Evolutionary conservation across 2,113 vertebrate genomes (phyloP).

Genomic region (Equus quagga): DNA sequence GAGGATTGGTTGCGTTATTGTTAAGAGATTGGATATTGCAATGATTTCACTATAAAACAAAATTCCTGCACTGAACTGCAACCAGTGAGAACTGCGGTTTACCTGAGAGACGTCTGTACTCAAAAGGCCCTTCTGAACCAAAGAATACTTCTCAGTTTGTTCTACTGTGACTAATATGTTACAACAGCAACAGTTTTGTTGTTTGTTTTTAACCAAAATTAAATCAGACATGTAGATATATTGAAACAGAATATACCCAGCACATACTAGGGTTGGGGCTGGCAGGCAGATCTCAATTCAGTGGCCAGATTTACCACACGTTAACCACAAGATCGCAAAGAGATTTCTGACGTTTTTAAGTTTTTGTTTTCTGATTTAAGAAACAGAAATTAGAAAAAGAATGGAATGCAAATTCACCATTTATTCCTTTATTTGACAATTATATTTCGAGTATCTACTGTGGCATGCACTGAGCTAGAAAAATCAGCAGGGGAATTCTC

Average conservation of each 20-base stretch:
- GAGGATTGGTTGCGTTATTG: background rate
- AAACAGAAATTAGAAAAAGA: background rate
- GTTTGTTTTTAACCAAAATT: background rate
- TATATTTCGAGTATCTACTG: background rate
- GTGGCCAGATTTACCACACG: no score
- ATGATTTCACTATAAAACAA: background rate
- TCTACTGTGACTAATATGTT: no score
- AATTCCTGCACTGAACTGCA: fast-evolving
- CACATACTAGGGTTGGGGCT: fast-evolving
- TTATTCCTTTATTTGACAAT: background rate
- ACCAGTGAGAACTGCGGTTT: no score
- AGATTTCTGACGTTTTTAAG: background rate
- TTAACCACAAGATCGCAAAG: no score
- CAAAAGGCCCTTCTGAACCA: background rate
- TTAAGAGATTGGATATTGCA: fast-evolving
- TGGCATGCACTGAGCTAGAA: background rate
- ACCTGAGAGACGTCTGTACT: background rate
- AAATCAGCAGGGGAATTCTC: background rate
- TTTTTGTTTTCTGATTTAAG: background rate
- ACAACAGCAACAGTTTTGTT: background rate
- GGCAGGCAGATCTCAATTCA: background rate
- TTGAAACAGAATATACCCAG: background rate
- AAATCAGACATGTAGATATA: background rate
- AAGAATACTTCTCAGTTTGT: background rate
- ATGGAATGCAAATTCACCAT: background rate